A percentile compares a stretch with the other conserved stretches of the same genome.
Conservation (phyloP, 2,888 invertebrate genomes). For the Drosophila subquinaria region DNA sequence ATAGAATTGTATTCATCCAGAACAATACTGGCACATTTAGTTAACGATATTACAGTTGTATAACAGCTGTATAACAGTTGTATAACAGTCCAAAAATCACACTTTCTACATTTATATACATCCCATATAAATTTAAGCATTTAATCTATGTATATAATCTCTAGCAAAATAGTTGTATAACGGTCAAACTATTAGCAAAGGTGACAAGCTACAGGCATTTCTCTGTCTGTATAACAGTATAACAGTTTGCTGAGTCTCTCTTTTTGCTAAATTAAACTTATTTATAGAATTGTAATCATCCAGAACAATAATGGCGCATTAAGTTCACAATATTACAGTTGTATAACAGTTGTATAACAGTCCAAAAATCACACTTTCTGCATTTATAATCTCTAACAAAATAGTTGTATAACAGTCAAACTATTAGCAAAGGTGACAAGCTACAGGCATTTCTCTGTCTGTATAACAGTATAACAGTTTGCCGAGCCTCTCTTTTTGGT, state of each 20-base stretch:
- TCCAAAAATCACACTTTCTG: not conserved
- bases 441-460: not conserved
- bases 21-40: not conserved
- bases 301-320: not conserved
- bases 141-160: not conserved
- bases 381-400: not conserved
- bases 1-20: not conserved
- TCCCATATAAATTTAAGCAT: not conserved
- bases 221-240: constrained; percentile 20
- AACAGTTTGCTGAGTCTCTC: not conserved
- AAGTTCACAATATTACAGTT: not conserved
- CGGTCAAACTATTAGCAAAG: not conserved
- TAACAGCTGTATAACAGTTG: constrained; percentile 6
- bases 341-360: constrained; percentile 1
- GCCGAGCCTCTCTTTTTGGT: not conserved
- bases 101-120: not conserved
- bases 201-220: too few species aligned
- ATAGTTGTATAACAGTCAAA: constrained; percentile 10
- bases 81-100: not conserved
- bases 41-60: constrained; percentile 12
- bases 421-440: too few species aligned
- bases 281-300: not conserved
- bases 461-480: constrained; percentile 22
- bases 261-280: not conserved
- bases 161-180: not conserved